These are phyloP conservation scores for Oncorhynchus masou DNA, from an alignment of 2,113 vertebrate species.

Conservation along the genomic window DNA sequence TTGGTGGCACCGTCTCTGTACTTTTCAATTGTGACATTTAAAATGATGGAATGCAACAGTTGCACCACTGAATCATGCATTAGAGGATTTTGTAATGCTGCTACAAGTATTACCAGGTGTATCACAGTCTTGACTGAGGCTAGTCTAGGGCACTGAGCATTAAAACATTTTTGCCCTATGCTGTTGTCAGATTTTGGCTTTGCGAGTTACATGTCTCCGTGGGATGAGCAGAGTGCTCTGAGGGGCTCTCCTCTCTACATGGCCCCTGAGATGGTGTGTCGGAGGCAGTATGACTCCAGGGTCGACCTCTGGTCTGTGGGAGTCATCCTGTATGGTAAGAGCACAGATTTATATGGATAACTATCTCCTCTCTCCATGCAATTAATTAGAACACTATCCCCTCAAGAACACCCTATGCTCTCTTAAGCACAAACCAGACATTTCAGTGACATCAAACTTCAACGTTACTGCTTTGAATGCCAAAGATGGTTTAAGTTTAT, in stretches of 20 bases:
- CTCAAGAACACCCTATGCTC: no score
- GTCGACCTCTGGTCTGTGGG: conserved; percentile 97
- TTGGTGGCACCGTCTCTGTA: not conserved
- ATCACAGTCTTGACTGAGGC: not conserved
- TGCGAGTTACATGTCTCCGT: conserved; percentile 91
- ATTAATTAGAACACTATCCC: no score
- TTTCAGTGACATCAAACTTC: no score
- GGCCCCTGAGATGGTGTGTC: conserved; percentile 97
- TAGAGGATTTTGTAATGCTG: not conserved
- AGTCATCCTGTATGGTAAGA: conserved; percentile 93
- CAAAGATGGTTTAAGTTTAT: no score
- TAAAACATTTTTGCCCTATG: not conserved
- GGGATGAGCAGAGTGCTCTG: conserved; percentile 87
- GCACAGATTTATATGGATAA: no score
- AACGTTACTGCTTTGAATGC: no score
- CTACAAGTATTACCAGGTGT: not conserved
- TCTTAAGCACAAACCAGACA: no score
- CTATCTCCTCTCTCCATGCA: no score
- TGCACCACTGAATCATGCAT: not conserved
- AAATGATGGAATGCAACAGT: not conserved
- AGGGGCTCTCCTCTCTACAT: conserved; percentile 95
- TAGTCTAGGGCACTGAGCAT: no score
- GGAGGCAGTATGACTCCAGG: conserved; percentile 86
- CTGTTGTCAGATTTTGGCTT: conserved; percentile 89
- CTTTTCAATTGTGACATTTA: not conserved